Conservation (phyloP, 2,113 vertebrate genomes). For the Bucco capensis region DNA sequence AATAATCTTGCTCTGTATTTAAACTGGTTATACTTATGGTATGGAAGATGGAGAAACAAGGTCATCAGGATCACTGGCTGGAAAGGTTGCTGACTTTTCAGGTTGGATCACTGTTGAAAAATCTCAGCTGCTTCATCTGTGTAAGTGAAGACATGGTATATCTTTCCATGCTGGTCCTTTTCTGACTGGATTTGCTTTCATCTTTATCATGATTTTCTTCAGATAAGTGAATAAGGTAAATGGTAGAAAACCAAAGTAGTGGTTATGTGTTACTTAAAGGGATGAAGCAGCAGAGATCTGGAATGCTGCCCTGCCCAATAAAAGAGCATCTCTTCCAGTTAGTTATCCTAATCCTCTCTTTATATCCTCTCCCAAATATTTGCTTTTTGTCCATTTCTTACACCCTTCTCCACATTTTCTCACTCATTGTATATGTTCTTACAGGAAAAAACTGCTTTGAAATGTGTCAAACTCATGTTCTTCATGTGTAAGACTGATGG, state of each 20-base stretch:
- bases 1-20: not conserved
- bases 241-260: not conserved
- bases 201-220: not conserved
- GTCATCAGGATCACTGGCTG: not conserved
- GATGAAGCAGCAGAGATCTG: not conserved
- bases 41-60: not conserved
- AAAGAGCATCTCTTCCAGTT: not conserved
- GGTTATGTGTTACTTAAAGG: not conserved
- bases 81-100: not conserved
- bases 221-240: not conserved
- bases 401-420: not conserved
- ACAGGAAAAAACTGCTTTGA: not conserved
- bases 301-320: not conserved
- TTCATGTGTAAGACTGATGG: not conserved
- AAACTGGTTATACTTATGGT: not conserved
- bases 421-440: not conserved
- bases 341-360: not conserved
- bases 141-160: not conserved
- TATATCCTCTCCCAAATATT: not conserved
- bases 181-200: not conserved
- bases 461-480: not conserved
- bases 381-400: not conserved
- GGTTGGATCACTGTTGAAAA: not conserved
- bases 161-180: not conserved
- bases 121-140: not conserved